Percentiles rank a stretch among this genome's conserved stretches.
Conservation (phyloP, 2,888 invertebrate species). For the Orthonychiurus folsomi region DNA sequence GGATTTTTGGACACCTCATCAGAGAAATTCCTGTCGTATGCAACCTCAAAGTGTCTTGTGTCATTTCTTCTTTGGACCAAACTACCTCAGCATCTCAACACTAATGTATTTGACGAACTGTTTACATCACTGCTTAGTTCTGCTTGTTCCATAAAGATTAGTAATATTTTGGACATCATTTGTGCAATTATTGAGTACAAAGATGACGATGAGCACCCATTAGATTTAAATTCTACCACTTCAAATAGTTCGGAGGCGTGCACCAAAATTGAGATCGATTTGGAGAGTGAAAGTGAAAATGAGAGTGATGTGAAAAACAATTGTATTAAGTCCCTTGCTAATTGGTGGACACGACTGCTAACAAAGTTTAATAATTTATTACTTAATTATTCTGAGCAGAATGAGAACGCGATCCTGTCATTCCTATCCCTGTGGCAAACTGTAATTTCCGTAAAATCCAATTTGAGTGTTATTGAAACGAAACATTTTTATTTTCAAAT, state of each 20-base stretch:
- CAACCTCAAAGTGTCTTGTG: conserved; percentile 68
- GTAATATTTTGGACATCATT: conserved; percentile 63
- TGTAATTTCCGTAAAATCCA: conserved; percentile 81
- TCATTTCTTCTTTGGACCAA: conserved; percentile 72
- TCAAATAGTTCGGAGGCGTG: not conserved
- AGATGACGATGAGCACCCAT: conserved; percentile 53
- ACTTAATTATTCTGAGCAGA: conserved; percentile 46
- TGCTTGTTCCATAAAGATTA: conserved; percentile 31
- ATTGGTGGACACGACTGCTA: conserved; percentile 74
- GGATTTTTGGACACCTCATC: conserved; percentile 66
- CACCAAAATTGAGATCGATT: conserved; percentile 22
- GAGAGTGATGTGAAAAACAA: conserved; percentile 66
- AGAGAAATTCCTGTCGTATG: conserved; percentile 70
- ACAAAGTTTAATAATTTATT: conserved; percentile 51
- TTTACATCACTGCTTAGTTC: conserved; percentile 29
- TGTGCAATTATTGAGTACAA: conserved; percentile 83
- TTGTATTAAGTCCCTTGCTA: conserved; percentile 73
- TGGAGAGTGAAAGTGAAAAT: conserved; percentile 37
- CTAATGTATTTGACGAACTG: conserved; percentile 34
- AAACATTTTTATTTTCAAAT: conserved; percentile 78
- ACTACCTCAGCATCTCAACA: conserved; percentile 69
- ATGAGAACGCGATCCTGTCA: conserved; percentile 54
- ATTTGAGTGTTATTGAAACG: conserved; percentile 78
- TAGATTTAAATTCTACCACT: conserved; percentile 45
- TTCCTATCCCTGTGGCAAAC: conserved; percentile 82